Percentiles rank a stretch among this genome's conserved stretches.
phyloP scores from a whole-genome alignment of 1,140 invertebrate species.

The Neuroterus valhalla region DNA sequence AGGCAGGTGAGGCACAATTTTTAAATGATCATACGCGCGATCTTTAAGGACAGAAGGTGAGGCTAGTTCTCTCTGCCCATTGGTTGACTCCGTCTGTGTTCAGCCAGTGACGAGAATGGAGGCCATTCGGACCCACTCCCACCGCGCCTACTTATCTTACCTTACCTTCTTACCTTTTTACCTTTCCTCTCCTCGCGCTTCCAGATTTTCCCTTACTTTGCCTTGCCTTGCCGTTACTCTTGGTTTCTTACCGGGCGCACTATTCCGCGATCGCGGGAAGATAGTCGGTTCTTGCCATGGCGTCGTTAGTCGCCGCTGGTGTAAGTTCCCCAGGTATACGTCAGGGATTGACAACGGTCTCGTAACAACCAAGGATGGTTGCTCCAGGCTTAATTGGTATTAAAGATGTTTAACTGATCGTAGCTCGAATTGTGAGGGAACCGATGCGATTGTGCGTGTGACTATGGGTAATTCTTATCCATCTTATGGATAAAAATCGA shows the following conservation, averaged over 20 bases:
- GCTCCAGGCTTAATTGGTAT: slow-evolving; percentile 22
- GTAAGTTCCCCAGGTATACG: slow-evolving; percentile 15
- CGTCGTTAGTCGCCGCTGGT: slow-evolving; percentile 32
- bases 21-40: slow-evolving; percentile 43
- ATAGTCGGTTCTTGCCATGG: slow-evolving; percentile 28
- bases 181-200: slow-evolving; percentile 25
- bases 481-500: slow-evolving; percentile 9
- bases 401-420: slow-evolving; percentile 26
- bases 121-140: slow-evolving; percentile 62
- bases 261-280: slow-evolving; percentile 15
- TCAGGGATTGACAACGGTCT: slow-evolving; percentile 16
- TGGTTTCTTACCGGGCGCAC: not conserved
- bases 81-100: slow-evolving; percentile 58
- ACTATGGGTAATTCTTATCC: slow-evolving; percentile 28
- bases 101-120: slow-evolving; percentile 64
- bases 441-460: slow-evolving; percentile 2
- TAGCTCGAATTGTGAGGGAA: not conserved
- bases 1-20: slow-evolving; percentile 62
- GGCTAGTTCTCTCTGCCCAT: slow-evolving; percentile 57
- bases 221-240: slow-evolving; percentile 33
- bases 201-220: slow-evolving; percentile 42
- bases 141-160: slow-evolving; percentile 61
- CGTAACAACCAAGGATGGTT: slow-evolving; percentile 7
- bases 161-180: slow-evolving; percentile 53
- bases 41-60: slow-evolving; percentile 54